Evolutionary conservation across 2,797 vertebrate species (phyloP), one percentile per base, ranked within the genome.

Genomic region (Pyrocephalus nanus): DNA sequence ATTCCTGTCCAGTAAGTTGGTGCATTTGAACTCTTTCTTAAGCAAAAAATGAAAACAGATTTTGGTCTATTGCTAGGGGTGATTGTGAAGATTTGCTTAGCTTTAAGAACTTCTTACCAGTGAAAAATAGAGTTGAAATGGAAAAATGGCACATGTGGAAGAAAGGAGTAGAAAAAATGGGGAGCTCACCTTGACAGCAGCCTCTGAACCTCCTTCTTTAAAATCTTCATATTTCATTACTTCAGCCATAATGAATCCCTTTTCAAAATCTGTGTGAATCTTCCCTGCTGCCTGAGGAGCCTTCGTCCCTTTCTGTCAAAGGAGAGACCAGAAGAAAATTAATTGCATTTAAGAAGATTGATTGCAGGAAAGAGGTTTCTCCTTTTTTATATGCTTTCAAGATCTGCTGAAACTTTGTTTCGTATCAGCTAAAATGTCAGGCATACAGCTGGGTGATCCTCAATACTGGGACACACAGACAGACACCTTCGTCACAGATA

Each of bases 211-310:
- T 98, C 98, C 99, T 97, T 99, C 99, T 98, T 99, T 99, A 98
- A 99, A 99, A 98, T 99, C 99, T 97, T 98, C 98, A 32, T 99
- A 99, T 99, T 99, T 99, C 99, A 99, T 99, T 98, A 99, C 99
- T 98, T 98, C 98, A 96, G 98, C 98, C 98, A 99, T 99, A 99
- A 99, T 99, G 98, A 99, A 99, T 98, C 99, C 99, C 97, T 98
- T 99, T 98, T 99, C 98, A 97, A 98, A 99, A 98, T 99, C 99
- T 48, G 98, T 98, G 96, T 98, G 98, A 98, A 99, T 99, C 98
- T 99, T 99, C 93, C 98, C 98, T 36, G 99, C 98, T 93, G 98
- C 99, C 97, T 99, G 99, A 97, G 98, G 99, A 98, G 99, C 98
- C 98, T 99, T 98, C 97, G 98, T 99, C 98, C 98, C 98, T 98